Conservation (phyloP, 2,797 vertebrate genomes). For the Enteromius afrohamiltoni region DNA sequence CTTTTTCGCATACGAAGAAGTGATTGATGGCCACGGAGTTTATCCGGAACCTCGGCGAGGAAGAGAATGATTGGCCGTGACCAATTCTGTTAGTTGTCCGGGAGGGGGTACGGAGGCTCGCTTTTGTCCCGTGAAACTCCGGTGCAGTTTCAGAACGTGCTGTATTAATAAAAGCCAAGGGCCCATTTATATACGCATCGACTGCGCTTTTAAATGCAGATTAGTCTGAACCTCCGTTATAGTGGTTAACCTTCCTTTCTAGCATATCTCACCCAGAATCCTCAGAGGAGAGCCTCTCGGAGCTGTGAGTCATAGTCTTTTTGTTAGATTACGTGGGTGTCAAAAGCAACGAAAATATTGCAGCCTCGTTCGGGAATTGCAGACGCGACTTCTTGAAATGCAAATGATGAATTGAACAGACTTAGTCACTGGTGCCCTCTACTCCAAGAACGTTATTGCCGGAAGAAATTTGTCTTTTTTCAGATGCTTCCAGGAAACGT, state of each 20-base stretch:
- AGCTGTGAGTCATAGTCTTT: slow-evolving; percentile 39
- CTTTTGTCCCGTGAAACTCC: slow-evolving; percentile 23
- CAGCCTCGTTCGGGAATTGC: slow-evolving; percentile 22
- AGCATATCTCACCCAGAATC: slow-evolving; percentile 11
- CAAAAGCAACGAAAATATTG: slow-evolving; percentile 27
- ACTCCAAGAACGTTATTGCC: neutral
- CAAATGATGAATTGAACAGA: slow-evolving; percentile 33
- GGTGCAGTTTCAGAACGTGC: neutral
- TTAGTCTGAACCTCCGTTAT: slow-evolving; percentile 9
- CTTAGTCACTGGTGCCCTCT: slow-evolving; percentile 16
- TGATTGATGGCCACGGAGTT: slow-evolving; percentile 56
- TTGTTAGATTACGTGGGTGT: slow-evolving; percentile 42
- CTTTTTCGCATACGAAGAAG: slow-evolving; percentile 38
- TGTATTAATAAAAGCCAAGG: slow-evolving; percentile 17
- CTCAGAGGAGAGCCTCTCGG: slow-evolving; percentile 23
- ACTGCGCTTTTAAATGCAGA: slow-evolving; percentile 34
- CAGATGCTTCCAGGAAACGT: neutral
- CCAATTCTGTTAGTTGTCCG: slow-evolving; percentile 55
- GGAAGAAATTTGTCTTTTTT: neutral
- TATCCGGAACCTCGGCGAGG: slow-evolving; percentile 41
- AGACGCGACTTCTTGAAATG: slow-evolving; percentile 34
- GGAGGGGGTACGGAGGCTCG: slow-evolving; percentile 4
- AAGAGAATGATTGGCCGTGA: slow-evolving; percentile 58
- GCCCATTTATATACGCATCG: neutral
- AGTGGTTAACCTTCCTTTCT: slow-evolving; percentile 44